Evolutionary conservation across 2,113 vertebrate genomes (phyloP).

Genomic region (Epinephelus fuscoguttatus): DNA sequence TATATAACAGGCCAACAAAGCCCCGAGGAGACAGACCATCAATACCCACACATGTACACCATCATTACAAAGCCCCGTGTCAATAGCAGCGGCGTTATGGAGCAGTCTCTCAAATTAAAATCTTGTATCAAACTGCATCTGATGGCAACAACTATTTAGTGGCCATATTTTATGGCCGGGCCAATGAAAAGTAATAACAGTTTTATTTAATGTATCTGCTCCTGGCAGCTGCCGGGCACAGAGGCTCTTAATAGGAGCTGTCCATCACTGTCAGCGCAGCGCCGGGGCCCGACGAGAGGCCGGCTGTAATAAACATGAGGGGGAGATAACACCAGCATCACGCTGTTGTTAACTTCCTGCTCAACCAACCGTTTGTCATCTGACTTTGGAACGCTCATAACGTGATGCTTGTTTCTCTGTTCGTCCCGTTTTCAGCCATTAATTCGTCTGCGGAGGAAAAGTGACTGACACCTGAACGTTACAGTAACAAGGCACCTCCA

Average conservation of each 20-base stretch:
- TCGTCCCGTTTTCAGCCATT: too few relatives aligned
- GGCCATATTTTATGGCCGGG: slow-evolving; percentile 92
- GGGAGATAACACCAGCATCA: slow-evolving; percentile 90
- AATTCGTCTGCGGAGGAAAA: too few relatives aligned
- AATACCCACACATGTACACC: slow-evolving; percentile 94
- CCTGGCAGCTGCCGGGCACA: slow-evolving; percentile 93
- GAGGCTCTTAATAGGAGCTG: slow-evolving; percentile 97
- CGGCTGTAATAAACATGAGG: slow-evolving; percentile 95
- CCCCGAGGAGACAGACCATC: slow-evolving; percentile 92
- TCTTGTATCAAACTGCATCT: slow-evolving; percentile 95
- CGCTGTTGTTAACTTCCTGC: slow-evolving; percentile 90
- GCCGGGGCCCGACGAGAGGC: slow-evolving; percentile 91
- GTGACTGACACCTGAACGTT: too few relatives aligned
- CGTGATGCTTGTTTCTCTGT: too few relatives aligned
- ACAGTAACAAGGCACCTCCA: too few relatives aligned
- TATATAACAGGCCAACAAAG: slow-evolving; percentile 89
- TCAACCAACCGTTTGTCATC: slow-evolving; percentile 88
- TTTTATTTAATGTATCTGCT: slow-evolving; percentile 98
- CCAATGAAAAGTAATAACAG: slow-evolving; percentile 99
- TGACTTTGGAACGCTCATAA: slow-evolving; percentile 22
- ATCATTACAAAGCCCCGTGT: slow-evolving; percentile 88
- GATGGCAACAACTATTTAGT: slow-evolving; percentile 96
- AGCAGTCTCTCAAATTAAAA: slow-evolving; percentile 99
- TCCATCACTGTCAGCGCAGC: slow-evolving; percentile 93
- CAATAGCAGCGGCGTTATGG: slow-evolving; percentile 84